Evolutionary conservation across 2,113 vertebrate genomes (phyloP), one percentile per base, ranked within the genome.

Genomic region (Chinchilla lanigera): DNA sequence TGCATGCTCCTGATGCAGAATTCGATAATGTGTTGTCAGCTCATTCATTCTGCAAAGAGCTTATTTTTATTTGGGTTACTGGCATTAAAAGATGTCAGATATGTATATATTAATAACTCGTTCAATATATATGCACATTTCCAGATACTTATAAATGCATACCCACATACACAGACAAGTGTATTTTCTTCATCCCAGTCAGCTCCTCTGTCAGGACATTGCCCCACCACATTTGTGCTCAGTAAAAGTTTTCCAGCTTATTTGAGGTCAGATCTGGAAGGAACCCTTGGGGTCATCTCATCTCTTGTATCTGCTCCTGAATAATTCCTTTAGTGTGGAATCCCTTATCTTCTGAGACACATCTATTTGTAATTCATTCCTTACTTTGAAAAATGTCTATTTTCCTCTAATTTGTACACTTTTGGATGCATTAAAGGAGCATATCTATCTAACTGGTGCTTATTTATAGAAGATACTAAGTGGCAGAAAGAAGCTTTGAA

Each of bases 51-150:
- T 67, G 14, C 69, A 28, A 2, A 7, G 71, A 4, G 60, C 47
- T 0, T 3, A 0, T 77, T 86, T 88, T 17, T 63, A 61, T 67
- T 50, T 47, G 89, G 50, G 71, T 1, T 20, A 38, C 41, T 87
- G 41, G 0, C 0, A 0, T 89, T 71, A 13, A 7, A 88, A 96
- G 38, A 60, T 81, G 82, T 73, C 96, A 89, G 71, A 65, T 82
- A 47, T 20, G 50, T 86, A 50, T 63, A n/a, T 47, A 78, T 90
- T 63, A 58, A 58, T 58, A 26, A 35, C 41, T 30, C n/a, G 7
- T 17, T 89, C 38, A 88, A n/a, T 90, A 85, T 94, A 86, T 82
- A 96, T 50, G 41, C 7, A 30, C 4, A 78, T 71, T 87, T 80
- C 89, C 38, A 86, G 35, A 50, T 10, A 16, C 63, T 33, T 41